Base-by-base conservation (phyloP, 2,888 invertebrate genomes). In the Steromphala cineraria region DNA sequence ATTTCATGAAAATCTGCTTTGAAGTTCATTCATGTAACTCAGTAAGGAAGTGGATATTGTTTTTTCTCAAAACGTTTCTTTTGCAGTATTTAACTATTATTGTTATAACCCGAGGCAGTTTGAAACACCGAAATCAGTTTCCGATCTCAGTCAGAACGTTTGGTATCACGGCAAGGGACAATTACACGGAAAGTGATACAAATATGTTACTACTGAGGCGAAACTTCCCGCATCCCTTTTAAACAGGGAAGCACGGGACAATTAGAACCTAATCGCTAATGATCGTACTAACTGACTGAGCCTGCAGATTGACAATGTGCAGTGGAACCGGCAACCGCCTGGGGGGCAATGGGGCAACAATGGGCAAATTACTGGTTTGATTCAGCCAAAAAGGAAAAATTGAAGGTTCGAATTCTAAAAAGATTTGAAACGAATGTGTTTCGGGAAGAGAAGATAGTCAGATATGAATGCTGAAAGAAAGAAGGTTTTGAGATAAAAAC, bases 351-450 rank as follows among this genome's bases (percentile, higher is more conserved):
- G 13, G 62, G 62, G 17, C 10, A 21, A 36, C 36, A 36, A 71
- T 36, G 46, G 19, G 71, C 71, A 40, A 71, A 71, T 71, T 71
- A 36, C 71, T 19, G 71, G 71, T 71, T 71, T 36, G n/a, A 71
- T 71, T 40, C 36, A 36, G 71, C 36, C 31, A 71, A 40, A 71
- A 71, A 71, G 40, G 71, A 71, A 71, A n/a, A 71, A 71, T 71
- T 71, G 71, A 71, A 71, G 17, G 71, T 71, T 71, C 36, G 28
- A 71, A 19, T 71, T 71, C 40, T 28, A 46, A 46, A 46, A 46
- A 46, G 46, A 46, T 46, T 46, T 46, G 46, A 46, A 46, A 46
- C 46, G 46, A 46, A 46, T 46, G 46, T 46, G 46, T 46, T 46
- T 5, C 10, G 46, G 46, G 46, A 46, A 46, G 46, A 46, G 10